Base-by-base conservation (phyloP, 2,888 invertebrate genomes). In the Poecilus cupreus region DNA sequence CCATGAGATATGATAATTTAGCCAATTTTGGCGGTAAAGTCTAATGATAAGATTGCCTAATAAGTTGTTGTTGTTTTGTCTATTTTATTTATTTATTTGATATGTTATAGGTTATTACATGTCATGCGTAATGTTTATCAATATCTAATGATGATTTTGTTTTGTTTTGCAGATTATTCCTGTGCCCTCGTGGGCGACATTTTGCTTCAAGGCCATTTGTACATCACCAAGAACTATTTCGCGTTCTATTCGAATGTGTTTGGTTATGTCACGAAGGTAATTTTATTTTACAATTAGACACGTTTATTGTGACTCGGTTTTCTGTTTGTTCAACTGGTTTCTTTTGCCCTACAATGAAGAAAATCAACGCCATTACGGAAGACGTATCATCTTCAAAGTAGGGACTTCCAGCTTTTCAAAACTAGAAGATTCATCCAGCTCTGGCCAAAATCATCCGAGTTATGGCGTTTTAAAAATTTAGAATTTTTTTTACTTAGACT, bases 171-270 rank as follows among this genome's bases (percentile, higher is more conserved):
- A 95, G 95, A 96, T 91, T 98, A 96, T 91, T 96, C 97, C 64
- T 97, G 97, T 90, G 97, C 97, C 82, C 92, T 97, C 86, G 95
- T 97, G 83, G 96, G 96, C 83, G 98, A 98, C 89, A 96, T 97
- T 85, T 90, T 98, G 76, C 93, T 98, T 22, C 98, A 98, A 91
- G 98, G 98, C 79, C 95, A 96, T 88, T 92, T 98, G 85, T 98
- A 97, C 91, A 96, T 98, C 88, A 97, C 97, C 83, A 95, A 96
- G 88, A 96, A 97, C 89, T 97, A 97, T 91, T 97, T 98, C 90
- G 97, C 97, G 85, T 98, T 98, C 91, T 97, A 98, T 90, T 97
- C 98, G 83, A 97, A 97, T 89, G 97, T 98, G 82, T 97, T 97
- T 89, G 97, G 97, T 87, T 96, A 97, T 90, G 96, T 97, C 84